Percentiles rank a stretch among this genome's conserved stretches.
These are phyloP conservation scores for Leptinotarsa juncta DNA, from an alignment of 2,888 invertebrate genomes.

Conservation along the genomic window DNA sequence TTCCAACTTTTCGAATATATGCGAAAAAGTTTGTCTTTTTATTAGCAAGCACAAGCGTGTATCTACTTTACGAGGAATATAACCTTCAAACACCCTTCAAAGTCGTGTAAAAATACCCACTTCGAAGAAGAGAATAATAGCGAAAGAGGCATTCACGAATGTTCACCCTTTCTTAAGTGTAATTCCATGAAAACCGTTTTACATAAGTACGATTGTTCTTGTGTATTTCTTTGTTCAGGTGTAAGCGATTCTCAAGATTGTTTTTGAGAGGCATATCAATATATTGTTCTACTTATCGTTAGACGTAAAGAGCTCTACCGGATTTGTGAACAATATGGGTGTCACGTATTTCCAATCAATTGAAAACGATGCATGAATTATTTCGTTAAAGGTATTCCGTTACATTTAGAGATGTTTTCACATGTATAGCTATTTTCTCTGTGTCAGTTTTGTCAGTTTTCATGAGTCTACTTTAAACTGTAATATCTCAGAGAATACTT, in stretches of 20 bases:
- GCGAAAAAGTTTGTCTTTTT: not conserved
- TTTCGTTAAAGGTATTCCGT: too few species aligned
- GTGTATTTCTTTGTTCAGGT: constrained; percentile 8
- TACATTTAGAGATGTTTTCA: too few species aligned
- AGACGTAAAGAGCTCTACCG: not conserved
- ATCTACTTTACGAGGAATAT: not conserved
- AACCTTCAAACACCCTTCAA: not conserved
- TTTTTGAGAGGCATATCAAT: constrained; percentile 2
- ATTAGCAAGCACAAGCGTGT: not conserved
- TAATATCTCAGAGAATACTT: too few species aligned
- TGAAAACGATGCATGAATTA: too few species aligned
- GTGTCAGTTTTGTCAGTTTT: too few species aligned
- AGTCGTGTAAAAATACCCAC: constrained; percentile 2
- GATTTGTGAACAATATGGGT: too few species aligned
- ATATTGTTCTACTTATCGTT: not conserved
- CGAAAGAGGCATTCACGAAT: not conserved
- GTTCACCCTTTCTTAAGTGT: constrained; percentile 14
- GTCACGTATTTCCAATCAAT: too few species aligned
- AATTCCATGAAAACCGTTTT: not conserved
- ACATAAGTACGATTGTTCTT: constrained; percentile 11
- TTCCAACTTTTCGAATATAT: not conserved
- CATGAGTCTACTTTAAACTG: too few species aligned
- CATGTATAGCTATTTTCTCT: too few species aligned
- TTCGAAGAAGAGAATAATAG: not conserved
- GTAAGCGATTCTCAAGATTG: not conserved